phyloP scores from a whole-genome alignment of 2,797 vertebrate genomes.

The Anas bahamensis region DNA sequence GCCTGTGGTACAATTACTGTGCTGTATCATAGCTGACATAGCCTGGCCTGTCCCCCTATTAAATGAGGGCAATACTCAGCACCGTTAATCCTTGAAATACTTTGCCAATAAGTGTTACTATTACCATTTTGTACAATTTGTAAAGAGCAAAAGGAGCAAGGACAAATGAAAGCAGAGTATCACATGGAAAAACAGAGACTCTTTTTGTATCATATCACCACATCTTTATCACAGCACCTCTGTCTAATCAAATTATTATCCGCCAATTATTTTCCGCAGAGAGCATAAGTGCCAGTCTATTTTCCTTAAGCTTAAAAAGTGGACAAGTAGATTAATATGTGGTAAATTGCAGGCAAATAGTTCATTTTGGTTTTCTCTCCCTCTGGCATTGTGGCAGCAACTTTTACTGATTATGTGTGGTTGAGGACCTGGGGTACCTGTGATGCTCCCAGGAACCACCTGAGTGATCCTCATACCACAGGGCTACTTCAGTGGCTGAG shows the following conservation, averaged over 20 bases:
- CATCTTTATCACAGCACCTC: background rate
- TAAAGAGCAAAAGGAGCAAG: slow-evolving; percentile 28
- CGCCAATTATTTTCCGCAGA: background rate
- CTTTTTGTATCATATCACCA: background rate
- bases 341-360: background rate
- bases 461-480: background rate
- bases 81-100: background rate
- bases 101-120: background rate
- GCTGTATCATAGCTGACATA: background rate
- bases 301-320: background rate
- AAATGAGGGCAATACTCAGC: background rate
- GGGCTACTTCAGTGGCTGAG: background rate
- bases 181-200: background rate
- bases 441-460: background rate
- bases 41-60: background rate
- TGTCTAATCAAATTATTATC: background rate
- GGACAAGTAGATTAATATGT: background rate
- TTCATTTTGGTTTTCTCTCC: background rate
- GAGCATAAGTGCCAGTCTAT: background rate
- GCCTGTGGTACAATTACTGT: background rate
- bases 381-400: background rate
- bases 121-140: background rate
- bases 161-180: background rate
- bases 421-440: background rate
- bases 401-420: background rate